Conservation (phyloP, 1,140 invertebrate genomes). For the Drosophila azteca region DNA sequence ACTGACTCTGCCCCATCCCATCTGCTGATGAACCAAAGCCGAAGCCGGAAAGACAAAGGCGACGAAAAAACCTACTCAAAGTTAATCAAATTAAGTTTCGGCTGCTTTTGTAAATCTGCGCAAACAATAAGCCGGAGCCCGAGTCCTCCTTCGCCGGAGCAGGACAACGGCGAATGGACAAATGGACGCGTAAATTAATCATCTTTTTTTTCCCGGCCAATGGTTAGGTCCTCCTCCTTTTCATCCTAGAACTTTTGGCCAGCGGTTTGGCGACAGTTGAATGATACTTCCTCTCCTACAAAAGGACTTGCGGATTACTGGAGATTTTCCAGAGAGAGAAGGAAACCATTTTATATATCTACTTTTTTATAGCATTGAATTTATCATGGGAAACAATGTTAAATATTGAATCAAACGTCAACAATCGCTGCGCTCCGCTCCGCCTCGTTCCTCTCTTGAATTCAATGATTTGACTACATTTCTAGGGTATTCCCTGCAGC, state of each 20-base stretch:
- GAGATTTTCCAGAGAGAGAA: neutral
- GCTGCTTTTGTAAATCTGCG: conserved; percentile 56
- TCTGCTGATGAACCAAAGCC: conserved; percentile 62
- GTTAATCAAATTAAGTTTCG: conserved; percentile 80
- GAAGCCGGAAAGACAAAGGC: conserved; percentile 56
- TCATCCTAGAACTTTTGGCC: conserved; percentile 26
- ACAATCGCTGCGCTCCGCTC: no score
- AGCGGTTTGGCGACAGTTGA: conserved; percentile 41
- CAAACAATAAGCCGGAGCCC: conserved; percentile 49
- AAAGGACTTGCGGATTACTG: neutral
- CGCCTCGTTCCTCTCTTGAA: no score
- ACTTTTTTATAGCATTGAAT: no score
- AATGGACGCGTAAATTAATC: conserved; percentile 73
- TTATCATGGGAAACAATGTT: no score
- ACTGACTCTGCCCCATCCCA: neutral
- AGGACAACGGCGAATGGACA: conserved; percentile 55
- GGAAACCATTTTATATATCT: no score
- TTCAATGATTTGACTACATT: neutral
- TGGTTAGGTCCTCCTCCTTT: no score
- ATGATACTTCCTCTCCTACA: conserved; percentile 27
- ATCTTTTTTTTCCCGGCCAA: conserved; percentile 56
- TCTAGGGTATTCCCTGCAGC: conserved; percentile 13
- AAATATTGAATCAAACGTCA: no score
- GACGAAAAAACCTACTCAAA: conserved; percentile 60
- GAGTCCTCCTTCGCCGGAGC: neutral